These are phyloP conservation scores for Eristalis pertinax DNA, from an alignment of 2,888 invertebrate species.

Conservation along the genomic window DNA sequence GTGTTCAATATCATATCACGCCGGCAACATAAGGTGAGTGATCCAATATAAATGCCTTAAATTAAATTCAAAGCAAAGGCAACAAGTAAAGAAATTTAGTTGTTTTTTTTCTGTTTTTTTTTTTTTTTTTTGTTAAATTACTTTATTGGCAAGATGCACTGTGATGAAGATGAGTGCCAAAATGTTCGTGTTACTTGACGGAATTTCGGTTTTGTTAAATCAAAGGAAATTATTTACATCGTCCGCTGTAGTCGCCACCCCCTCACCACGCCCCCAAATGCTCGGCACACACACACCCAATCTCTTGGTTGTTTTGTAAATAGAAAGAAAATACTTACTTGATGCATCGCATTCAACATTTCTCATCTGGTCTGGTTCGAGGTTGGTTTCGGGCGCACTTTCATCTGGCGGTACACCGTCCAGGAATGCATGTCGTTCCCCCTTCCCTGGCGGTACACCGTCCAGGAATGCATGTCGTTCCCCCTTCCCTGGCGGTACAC, in stretches of 20 bases:
- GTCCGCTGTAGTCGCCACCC: background rate
- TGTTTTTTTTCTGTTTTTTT: background rate
- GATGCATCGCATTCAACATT: too few species aligned
- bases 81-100: background rate
- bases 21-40: constrained; percentile 84
- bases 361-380: too few species aligned
- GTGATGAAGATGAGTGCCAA: constrained; percentile 21
- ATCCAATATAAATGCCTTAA: constrained; percentile 5
- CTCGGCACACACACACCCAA: background rate
- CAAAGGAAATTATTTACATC: background rate
- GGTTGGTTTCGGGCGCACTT: too few species aligned
- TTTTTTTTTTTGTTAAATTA: background rate
- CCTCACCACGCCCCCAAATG: background rate
- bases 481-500: too few species aligned
- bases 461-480: too few species aligned
- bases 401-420: too few species aligned
- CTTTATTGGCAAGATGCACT: constrained; percentile 32
- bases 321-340: too few species aligned
- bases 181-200: constrained; percentile 7
- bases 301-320: background rate
- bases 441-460: too few species aligned
- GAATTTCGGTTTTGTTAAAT: background rate
- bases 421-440: too few species aligned
- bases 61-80: background rate
- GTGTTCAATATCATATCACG: constrained; percentile 85